Evolutionary conservation across 2,797 vertebrate species (phyloP).

Genomic region (Sarcophilus harrisii): DNA sequence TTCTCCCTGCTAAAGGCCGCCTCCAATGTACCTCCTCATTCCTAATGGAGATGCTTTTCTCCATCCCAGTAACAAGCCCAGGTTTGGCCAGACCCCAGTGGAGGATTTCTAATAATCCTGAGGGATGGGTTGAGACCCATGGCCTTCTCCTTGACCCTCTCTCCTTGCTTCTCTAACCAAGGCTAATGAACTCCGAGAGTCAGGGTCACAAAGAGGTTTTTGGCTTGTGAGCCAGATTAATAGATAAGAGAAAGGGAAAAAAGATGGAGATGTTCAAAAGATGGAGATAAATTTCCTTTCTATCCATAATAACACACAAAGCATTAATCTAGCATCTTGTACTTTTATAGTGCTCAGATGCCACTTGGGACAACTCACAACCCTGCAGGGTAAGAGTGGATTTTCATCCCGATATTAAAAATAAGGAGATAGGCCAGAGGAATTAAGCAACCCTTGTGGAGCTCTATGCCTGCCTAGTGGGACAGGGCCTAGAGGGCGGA

Average conservation of each 20-base stretch:
- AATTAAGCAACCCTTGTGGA: not conserved
- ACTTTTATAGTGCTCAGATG: no score
- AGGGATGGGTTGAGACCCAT: not conserved
- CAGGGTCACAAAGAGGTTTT: not conserved
- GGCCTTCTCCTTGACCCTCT: not conserved
- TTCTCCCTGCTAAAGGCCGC: not conserved
- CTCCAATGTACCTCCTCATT: fast-evolving
- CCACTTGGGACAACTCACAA: no score
- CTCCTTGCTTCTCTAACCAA: not conserved
- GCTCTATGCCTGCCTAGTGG: not conserved
- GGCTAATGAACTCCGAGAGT: not conserved
- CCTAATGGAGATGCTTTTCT: fast-evolving
- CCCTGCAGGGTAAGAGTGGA: not conserved
- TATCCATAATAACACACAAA: fast-evolving
- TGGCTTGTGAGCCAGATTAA: not conserved
- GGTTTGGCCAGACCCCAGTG: fast-evolving
- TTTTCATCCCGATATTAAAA: no score
- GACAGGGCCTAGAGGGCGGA: not conserved
- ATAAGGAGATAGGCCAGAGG: no score
- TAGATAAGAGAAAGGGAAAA: not conserved
- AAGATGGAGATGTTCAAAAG: not conserved
- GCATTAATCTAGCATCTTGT: no score
- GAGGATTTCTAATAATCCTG: not conserved
- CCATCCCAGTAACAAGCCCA: not conserved
- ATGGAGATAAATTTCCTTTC: not conserved